phyloP scores from a whole-genome alignment of 2,113 vertebrate species.

The Spermophilus dauricus region DNA sequence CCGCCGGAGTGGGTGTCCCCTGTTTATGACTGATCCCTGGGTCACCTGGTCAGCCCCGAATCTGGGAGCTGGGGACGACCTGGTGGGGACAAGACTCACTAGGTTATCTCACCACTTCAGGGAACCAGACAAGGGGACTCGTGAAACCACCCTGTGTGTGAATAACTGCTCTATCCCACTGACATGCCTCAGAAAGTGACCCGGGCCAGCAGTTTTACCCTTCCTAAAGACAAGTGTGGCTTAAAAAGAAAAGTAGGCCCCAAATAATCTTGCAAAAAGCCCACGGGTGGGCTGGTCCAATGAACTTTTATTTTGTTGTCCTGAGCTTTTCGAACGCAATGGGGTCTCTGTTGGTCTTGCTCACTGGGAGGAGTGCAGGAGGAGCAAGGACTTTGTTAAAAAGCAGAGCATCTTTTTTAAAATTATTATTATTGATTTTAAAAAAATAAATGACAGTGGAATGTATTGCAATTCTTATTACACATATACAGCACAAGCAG shows the following conservation, averaged over 20 bases:
- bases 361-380: background rate
- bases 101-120: background rate
- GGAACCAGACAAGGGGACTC: background rate
- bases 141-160: background rate
- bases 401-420: background rate
- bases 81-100: too few relatives aligned
- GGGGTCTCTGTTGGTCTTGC: background rate
- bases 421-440: too few relatives aligned
- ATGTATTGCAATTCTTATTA: too few relatives aligned
- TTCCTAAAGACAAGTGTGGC: background rate
- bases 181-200: slow-evolving; percentile 7
- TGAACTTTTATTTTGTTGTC: background rate
- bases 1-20: too few relatives aligned
- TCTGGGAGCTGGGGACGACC: too few relatives aligned
- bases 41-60: background rate
- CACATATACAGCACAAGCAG: too few relatives aligned
- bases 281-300: background rate
- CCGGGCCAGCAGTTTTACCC: background rate
- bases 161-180: background rate
- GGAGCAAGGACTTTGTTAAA: slow-evolving; percentile 38
- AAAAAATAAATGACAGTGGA: too few relatives aligned
- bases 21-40: background rate
- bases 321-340: background rate
- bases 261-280: background rate
- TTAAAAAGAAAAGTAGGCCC: background rate